Percentiles rank a stretch among this genome's conserved stretches.
Conservation (phyloP, 2,888 invertebrate genomes). For the Mythimna loreyi region DNA sequence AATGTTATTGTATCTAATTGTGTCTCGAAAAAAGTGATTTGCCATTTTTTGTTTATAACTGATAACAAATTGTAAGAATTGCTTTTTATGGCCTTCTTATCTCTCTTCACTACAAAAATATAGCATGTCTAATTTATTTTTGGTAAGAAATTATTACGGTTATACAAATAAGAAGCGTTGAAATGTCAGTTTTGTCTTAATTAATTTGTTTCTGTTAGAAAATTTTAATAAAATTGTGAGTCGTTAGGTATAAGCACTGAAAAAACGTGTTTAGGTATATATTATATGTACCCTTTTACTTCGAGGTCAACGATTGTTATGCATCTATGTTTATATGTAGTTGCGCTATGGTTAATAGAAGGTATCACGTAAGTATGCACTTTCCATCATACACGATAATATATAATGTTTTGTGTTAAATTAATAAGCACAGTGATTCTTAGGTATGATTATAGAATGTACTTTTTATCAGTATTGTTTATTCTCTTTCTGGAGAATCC, state of each 20-base stretch:
- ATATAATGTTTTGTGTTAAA: constrained; percentile 10
- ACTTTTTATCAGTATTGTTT: constrained; percentile 8
- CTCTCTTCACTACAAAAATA: background rate
- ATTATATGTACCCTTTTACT: constrained; percentile 1
- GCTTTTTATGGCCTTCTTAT: background rate
- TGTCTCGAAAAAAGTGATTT: background rate
- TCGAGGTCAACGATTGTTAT: constrained; percentile 10
- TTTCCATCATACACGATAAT: constrained; percentile 13
- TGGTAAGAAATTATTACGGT: background rate
- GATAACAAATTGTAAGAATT: background rate
- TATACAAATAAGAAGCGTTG: background rate
- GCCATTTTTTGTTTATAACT: background rate
- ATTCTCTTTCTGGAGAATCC: background rate
- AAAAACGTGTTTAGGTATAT: background rate
- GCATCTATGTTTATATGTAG: constrained; percentile 13
- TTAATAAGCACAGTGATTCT: background rate
- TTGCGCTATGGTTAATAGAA: constrained; percentile 24
- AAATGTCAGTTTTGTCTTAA: background rate
- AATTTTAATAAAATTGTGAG: background rate
- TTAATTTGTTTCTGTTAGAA: background rate
- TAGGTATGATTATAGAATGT: background rate
- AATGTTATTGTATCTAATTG: background rate
- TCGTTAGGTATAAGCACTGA: background rate
- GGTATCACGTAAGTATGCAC: constrained; percentile 29
- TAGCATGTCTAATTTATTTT: background rate